phyloP scores from a whole-genome alignment of 2,888 invertebrate genomes.

The Globia sparganii region DNA sequence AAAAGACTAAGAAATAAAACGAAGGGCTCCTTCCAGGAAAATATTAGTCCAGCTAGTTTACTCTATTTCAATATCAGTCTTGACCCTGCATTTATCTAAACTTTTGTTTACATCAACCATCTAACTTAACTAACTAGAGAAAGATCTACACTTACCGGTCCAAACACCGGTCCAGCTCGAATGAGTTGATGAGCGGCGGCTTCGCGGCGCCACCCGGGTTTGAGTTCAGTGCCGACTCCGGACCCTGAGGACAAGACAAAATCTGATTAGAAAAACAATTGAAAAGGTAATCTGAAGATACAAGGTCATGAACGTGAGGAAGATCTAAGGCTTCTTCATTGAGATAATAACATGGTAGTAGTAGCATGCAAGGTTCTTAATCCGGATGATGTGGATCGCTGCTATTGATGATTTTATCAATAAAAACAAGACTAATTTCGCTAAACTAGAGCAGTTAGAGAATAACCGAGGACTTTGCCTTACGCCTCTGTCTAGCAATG shows the following conservation, averaged over 20 bases:
- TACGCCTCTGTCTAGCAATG: background rate
- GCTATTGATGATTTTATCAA: background rate
- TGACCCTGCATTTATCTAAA: background rate
- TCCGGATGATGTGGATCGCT: background rate
- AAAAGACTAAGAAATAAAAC: background rate
- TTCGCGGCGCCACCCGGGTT: constrained; percentile 89
- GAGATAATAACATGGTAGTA: background rate
- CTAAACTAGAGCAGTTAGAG: background rate
- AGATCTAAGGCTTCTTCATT: background rate
- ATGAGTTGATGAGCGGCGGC: constrained; percentile 89
- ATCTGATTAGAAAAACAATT: background rate
- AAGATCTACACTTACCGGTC: constrained; percentile 81
- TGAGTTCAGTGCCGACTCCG: constrained; percentile 89
- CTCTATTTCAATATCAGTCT: background rate
- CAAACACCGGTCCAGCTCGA: constrained; percentile 91
- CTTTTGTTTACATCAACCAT: background rate
- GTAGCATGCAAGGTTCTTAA: background rate
- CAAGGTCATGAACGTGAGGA: too few species aligned
- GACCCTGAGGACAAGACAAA: constrained; percentile 79
- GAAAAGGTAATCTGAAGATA: background rate
- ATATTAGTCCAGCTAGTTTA: background rate
- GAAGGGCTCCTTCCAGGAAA: background rate
- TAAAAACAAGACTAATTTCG: too few species aligned
- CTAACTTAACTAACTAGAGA: background rate
- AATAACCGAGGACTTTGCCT: background rate